Conservation (phyloP, 53 echinoderm and acorn worm species). For the Patiria pectinifera region DNA sequence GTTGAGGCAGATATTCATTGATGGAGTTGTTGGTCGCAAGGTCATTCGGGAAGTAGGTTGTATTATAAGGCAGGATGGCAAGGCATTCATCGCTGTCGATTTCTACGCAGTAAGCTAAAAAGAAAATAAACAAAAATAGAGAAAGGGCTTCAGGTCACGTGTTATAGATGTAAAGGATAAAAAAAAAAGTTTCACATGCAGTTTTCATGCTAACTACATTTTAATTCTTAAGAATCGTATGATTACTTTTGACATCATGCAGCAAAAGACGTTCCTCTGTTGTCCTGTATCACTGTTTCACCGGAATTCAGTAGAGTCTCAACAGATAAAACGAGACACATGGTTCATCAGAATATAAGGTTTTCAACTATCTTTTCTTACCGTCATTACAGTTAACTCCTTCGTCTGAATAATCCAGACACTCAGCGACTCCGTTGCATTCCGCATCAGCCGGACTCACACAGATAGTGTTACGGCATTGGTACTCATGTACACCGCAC, state of each 20-base stretch:
- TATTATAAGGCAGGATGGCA: background rate
- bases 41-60: constrained; percentile 18
- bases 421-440: constrained; percentile 39
- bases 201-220: too few relatives aligned
- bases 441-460: background rate
- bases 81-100: background rate
- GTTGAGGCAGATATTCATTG: background rate
- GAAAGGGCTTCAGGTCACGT: too few relatives aligned
- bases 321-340: too few relatives aligned
- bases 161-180: too few relatives aligned
- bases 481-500: background rate
- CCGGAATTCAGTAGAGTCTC: too few relatives aligned
- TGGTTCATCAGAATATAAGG: too few relatives aligned
- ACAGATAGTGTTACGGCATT: background rate
- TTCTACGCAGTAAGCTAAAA: constrained; percentile 4
- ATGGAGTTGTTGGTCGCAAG: background rate
- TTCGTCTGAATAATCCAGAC: constrained; percentile 57
- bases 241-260: too few relatives aligned
- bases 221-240: too few relatives aligned
- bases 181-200: too few relatives aligned
- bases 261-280: too few relatives aligned
- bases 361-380: background rate
- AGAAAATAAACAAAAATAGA: too few relatives aligned
- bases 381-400: background rate
- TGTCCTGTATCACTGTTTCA: too few relatives aligned